phyloP scores from a whole-genome alignment of 2,888 invertebrate genomes.

The Pyrocoelia pectoralis region DNA sequence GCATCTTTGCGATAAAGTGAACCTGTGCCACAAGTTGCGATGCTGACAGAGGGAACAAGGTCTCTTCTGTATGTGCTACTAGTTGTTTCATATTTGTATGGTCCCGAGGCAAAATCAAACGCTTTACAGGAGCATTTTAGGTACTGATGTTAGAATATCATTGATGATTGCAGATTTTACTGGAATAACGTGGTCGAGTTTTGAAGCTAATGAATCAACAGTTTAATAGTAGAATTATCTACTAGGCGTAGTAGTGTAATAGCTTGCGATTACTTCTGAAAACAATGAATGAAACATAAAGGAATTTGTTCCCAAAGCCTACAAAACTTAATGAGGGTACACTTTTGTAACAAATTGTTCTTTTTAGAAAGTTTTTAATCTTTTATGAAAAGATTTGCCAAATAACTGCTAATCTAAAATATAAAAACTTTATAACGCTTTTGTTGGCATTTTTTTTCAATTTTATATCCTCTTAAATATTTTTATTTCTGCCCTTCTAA shows the following conservation, averaged over 20 bases:
- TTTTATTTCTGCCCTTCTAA: conserved; percentile 41
- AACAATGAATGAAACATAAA: conserved; percentile 5
- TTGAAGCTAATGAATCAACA: conserved; percentile 3
- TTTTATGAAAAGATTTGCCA: conserved; percentile 10
- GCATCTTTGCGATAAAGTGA: too few relatives aligned
- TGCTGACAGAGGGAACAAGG: too few relatives aligned
- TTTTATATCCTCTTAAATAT: conserved; percentile 40
- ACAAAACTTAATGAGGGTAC: conserved; percentile 6
- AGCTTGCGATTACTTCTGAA: not conserved
- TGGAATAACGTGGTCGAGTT: too few relatives aligned
- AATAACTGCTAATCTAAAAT: conserved; percentile 16
- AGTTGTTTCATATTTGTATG: too few relatives aligned
- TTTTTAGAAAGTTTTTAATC: conserved; percentile 6
- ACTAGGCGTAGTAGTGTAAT: not conserved
- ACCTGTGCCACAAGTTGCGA: too few relatives aligned
- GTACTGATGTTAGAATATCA: too few relatives aligned
- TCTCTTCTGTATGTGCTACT: too few relatives aligned
- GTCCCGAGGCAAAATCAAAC: too few relatives aligned
- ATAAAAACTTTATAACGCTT: conserved; percentile 29
- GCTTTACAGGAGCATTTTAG: too few relatives aligned
- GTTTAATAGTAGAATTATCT: not conserved
- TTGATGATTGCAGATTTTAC: too few relatives aligned
- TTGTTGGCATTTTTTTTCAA: conserved; percentile 38
- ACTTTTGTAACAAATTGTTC: conserved; percentile 10
- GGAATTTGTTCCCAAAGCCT: conserved; percentile 4